A percentile compares a stretch with the other conserved stretches of the same genome.
Conservation (phyloP, 2,888 invertebrate genomes). For the Acanthosepion pharaonis region DNA sequence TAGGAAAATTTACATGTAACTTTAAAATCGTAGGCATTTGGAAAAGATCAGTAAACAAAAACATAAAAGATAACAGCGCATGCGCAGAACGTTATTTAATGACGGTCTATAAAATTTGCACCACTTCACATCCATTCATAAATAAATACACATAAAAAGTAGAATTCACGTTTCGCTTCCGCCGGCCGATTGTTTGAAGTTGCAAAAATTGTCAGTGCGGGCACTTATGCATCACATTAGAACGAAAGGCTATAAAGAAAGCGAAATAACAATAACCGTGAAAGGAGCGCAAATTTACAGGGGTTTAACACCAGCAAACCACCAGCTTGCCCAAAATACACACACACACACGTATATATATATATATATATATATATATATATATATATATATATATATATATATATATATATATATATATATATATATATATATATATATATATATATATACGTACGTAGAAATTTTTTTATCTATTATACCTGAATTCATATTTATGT, state of each 20-base stretch:
- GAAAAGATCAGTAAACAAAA: neutral
- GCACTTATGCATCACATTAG: neutral
- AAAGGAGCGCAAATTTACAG: neutral
- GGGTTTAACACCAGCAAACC: neutral
- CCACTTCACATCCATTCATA: neutral
- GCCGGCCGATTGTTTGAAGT: no score
- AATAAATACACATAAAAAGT: neutral
- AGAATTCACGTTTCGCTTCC: neutral
- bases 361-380: neutral
- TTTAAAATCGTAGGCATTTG: neutral
- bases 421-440: no score
- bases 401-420: neutral
- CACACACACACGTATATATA: neutral
- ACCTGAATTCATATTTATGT: no score
- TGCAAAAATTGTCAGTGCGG: no score
- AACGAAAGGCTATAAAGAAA: neutral
- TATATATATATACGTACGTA: no score
- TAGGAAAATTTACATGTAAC: neutral
- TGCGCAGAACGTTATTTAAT: neutral
- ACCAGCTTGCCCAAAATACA: no score
- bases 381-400: neutral
- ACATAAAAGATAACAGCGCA: neutral
- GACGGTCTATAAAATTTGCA: neutral
- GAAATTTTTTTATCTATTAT: no score
- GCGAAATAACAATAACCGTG: neutral